Evolutionary conservation across 2,888 invertebrate species (phyloP), one percentile per base, ranked within the genome.

Genomic region (Sclerodermus sp.): DNA sequence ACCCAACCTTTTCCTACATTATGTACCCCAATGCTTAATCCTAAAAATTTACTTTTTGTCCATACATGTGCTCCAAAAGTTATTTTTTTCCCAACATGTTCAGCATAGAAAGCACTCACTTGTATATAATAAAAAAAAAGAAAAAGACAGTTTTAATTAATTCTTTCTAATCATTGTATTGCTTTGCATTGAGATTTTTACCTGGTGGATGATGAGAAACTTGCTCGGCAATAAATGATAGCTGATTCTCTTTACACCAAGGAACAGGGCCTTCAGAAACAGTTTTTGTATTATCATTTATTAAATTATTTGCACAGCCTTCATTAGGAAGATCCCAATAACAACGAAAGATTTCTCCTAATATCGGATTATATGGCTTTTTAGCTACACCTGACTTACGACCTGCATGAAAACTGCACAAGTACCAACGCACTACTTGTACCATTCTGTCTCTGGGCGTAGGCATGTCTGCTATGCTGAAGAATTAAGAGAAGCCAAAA

Each of bases 31-130:
- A 96, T 91, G 10, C 97, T 97, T 16, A 99, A 83, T 0, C 99
- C 99, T 16, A 99, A 85, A 81, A 99, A 99, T 82, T 98, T 98
- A 70, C 97, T 98, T 81, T 98, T 98, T 5, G 99, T 99, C 92
- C 97, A 99, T 45, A 99, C 93, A 80, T 95, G 94, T 6, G 96
- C 98, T 71, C 93, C 90, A 78, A 98, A 91, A 57, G 89, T 88
- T 49, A 99, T 93, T 66, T 89, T 85, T 74, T 93, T 95, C 73
- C 89, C 87, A 62, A 86, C 88, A 80, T 96, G 94, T 78, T 99
- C 99, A 15, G 96, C 98, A 82, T 99, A 99, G 82, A 99, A 99
- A 18, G 97, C 98, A 49, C 98, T 98, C 70, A 99, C 92, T 90
- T 9, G 30, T 6, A 30, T n/a, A n/a, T n/a, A n/a, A n/a, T n/a